Evolutionary conservation across 2,113 vertebrate species (phyloP), one percentile per base, ranked within the genome.

Genomic region (Erythrocercus mccallii): DNA sequence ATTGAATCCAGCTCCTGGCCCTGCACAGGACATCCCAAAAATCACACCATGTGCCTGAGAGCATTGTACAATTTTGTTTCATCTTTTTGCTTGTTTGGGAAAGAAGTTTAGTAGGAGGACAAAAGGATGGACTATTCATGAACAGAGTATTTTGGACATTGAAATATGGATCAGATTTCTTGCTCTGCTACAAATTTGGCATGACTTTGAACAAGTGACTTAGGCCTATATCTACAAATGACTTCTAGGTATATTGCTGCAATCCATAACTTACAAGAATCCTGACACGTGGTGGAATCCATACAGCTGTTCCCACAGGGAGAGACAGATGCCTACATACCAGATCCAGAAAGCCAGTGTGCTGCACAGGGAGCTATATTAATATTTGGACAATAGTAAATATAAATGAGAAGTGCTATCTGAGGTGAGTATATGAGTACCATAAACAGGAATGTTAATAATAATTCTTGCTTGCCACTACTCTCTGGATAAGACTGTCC

Each of bases 61-160:
- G 23, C n/a, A 33, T 28, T 38, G 18, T 23, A 37, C 9, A 54
- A 19, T 76, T 68, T 61, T 64, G 10, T 70, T 90, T 74, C 21
- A 19, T 58, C 10, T 74, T 65, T 30, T 28, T 27, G 6, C 7
- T 72, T 70, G 8, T 84, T 81, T 73, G 9, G 22, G 21, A 9
- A 72, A 81, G 18, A 87, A 33, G 4, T 9, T 65, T 62, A 58
- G 21, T 9, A 78, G 40, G 15, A 88, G 68, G 58, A 80, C 27
- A 81, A 77, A 33, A 72, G 17, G 19, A 68, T 0, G 0, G 6
- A 65, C 10, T 47, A 8, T 45, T 81, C 5, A 2, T 4, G 1
- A 40, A 15, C 14, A 72, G 11, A 37, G 18, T 16, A 51, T 58
- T 69, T 54, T 40, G 18, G 16, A 5, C 21, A 61, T 9, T 70